Evolutionary conservation across 1,140 invertebrate genomes (phyloP), one percentile per base, ranked within the genome.

Genomic region (Formica selysi): DNA sequence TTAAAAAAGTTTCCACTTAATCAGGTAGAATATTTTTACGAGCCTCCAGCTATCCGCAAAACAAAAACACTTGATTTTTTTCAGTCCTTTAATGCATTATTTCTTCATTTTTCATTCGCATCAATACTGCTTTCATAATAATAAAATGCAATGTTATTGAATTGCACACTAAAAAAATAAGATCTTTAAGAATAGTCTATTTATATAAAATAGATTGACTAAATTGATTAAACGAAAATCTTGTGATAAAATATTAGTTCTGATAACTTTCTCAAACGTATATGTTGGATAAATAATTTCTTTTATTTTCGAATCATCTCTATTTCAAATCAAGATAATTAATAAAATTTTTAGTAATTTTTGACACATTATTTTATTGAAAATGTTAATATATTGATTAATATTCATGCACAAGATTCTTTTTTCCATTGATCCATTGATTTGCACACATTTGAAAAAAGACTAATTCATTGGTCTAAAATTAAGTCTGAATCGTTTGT

Each of bases 1-100:
- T 83, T 83, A 83, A 83, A 83, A 70, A 74, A 81, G 67, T 73
- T 83, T 59, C 16, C n/a, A 29, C 29, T 73, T 74, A 83, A 83
- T 83, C 54, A 19, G n/a, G n/a, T 83, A 36, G 62, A 83, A 83
- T 73, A 83, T 83, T 83, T 83, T 74, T 36, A 61, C 57, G 68
- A 74, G 54, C 48, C 44, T 16, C 8, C 13, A 22, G 13, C 22
- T 13, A 61, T n/a, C n/a, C 7, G 29, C 54, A 61, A 74, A 83
- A 62, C n/a, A 74, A 73, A 83, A 83, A 83, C n/a, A 36, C 6
- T 62, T 36, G n/a, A 61, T 57, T 83, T 83, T 73, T 6, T 8
- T 80, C 26, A 36, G 11, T 71, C 41, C 11, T 2, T 22, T 44
- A 80, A 80, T 44, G n/a, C n/a, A 29, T 19, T 62, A 59, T 73